These are phyloP conservation scores for Selenia dentaria DNA, from an alignment of 2,888 invertebrate genomes.

Conservation along the genomic window DNA sequence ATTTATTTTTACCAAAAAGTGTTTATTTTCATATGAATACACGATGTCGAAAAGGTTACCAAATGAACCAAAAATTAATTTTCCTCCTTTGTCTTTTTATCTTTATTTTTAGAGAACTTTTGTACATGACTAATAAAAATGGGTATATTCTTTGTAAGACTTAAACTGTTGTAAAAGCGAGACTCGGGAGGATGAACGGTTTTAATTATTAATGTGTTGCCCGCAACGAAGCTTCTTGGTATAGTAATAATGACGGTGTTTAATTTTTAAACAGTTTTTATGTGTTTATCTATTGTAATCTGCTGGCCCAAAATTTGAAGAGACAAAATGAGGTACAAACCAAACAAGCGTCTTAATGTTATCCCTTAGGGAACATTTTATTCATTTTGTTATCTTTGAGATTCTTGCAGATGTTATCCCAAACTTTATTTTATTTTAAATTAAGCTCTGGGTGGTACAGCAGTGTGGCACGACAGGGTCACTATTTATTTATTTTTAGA, in stretches of 20 bases:
- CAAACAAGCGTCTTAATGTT: neutral
- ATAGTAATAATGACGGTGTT: conserved; percentile 53
- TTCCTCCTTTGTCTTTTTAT: conserved; percentile 17
- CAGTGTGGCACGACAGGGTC: no score
- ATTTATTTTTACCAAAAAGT: conserved; percentile 72
- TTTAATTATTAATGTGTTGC: conserved; percentile 63
- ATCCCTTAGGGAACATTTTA: no score
- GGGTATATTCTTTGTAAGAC: conserved; percentile 44
- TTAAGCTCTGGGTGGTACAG: no score
- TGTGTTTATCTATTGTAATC: conserved; percentile 48
- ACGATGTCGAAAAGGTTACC: conserved; percentile 25
- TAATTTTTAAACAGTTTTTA: conserved; percentile 58
- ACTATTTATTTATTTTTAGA: no score
- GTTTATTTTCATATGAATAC: conserved; percentile 61
- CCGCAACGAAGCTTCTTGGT: conserved; percentile 45
- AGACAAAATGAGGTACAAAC: conserved; percentile 32
- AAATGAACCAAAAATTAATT: conserved; percentile 40
- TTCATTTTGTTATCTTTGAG: no score
- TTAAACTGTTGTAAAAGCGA: conserved; percentile 54
- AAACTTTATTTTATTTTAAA: no score
- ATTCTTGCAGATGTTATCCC: no score
- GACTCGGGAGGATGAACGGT: conserved; percentile 40
- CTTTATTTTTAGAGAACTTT: conserved; percentile 19
- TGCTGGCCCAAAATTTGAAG: conserved; percentile 34
- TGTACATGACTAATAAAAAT: conserved; percentile 19